These are phyloP conservation scores for Eublepharis macularius DNA, from an alignment of 2,113 vertebrate genomes.

Conservation along the genomic window DNA sequence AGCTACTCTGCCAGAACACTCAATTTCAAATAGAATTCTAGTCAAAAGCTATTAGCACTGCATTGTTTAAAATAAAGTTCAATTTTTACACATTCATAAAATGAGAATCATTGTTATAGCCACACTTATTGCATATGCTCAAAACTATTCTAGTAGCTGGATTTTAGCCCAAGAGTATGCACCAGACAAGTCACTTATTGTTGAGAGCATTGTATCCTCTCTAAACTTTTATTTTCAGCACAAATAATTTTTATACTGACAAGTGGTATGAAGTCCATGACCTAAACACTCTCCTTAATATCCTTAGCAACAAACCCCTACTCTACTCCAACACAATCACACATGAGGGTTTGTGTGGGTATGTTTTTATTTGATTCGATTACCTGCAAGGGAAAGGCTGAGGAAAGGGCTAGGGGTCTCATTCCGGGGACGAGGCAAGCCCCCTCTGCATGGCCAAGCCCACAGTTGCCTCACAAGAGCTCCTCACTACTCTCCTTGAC, in stretches of 20 bases:
- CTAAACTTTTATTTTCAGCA: background rate
- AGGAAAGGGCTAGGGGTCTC: conserved; percentile 44
- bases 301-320: background rate
- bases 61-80: background rate
- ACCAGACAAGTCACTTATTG: background rate
- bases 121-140: background rate
- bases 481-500: background rate
- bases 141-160: background rate
- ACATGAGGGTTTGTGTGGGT: too few relatives aligned
- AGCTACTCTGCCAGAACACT: background rate
- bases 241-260: background rate
- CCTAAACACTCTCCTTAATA: background rate
- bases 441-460: background rate
- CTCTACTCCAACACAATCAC: background rate
- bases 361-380: background rate
- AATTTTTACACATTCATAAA: background rate
- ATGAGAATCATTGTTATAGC: background rate
- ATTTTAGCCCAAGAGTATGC: background rate
- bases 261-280: background rate
- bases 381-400: conserved; percentile 54
- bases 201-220: background rate
- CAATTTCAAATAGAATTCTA: background rate
- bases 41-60: background rate
- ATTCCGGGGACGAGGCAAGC: conserved; percentile 46
- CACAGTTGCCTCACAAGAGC: background rate